These are phyloP conservation scores for Cardiocondyla obscurior DNA, from an alignment of 1,140 invertebrate genomes.

Conservation along the genomic window DNA sequence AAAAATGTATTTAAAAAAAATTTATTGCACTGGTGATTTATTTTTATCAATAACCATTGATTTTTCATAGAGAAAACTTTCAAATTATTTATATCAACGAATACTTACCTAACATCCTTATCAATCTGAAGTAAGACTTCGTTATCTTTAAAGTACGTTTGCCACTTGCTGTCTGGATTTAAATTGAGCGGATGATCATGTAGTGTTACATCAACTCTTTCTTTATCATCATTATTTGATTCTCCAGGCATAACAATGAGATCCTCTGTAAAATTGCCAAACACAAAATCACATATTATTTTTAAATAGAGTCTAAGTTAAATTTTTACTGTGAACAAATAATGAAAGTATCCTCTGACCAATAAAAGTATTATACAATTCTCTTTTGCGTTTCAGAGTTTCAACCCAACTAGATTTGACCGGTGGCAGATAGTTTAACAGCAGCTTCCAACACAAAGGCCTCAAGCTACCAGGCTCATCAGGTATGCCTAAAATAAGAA, in stretches of 20 bases:
- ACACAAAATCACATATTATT: neutral
- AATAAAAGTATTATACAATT: constrained; percentile 93
- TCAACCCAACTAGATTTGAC: constrained; percentile 87
- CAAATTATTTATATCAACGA: neutral
- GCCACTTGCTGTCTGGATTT: constrained; percentile 97
- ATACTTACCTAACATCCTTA: constrained; percentile 94
- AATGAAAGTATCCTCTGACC: constrained; percentile 83
- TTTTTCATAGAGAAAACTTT: neutral
- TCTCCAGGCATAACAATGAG: constrained; percentile 91
- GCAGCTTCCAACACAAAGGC: constrained; percentile 91
- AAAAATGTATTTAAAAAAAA: constrained; percentile 71
- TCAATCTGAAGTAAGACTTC: constrained; percentile 98
- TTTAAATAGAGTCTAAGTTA: neutral
- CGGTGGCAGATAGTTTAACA: constrained; percentile 92
- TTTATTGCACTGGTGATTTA: neutral
- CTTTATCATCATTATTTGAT: constrained; percentile 80
- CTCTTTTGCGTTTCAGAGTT: constrained; percentile 88
- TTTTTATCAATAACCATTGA: no score
- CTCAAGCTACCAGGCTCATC: constrained; percentile 90
- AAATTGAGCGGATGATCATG: constrained; percentile 96
- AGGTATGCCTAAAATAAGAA: constrained; percentile 87
- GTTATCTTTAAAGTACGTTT: constrained; percentile 97
- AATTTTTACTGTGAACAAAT: neutral
- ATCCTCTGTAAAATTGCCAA: constrained; percentile 86
- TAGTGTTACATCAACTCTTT: constrained; percentile 85